Evolutionary conservation across 2,113 vertebrate genomes (phyloP), one percentile per base, ranked within the genome.

Genomic region (Anguilla rostrata): DNA sequence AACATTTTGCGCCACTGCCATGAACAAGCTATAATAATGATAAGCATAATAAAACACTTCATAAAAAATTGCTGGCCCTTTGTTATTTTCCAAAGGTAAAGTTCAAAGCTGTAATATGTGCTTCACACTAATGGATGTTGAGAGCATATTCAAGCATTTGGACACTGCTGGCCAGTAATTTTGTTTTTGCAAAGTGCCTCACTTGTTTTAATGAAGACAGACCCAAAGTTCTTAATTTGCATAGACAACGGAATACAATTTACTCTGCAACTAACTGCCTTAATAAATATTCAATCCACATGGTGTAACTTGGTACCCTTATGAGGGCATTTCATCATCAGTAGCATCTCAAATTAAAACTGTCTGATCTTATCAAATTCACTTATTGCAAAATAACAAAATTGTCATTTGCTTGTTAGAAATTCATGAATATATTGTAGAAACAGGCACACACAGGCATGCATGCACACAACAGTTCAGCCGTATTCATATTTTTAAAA

Each of bases 341-440:
- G 82, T 57, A 39, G 82, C 46, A 83, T 57, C 82, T 71, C 34
- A 41, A 84, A 71, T 84, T 84, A 84, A 84, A 84, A 39, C 63
- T 84, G 83, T 66, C 83, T 39, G 83, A 84, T 66, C 60, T 9
- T 39, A 84, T 84, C 49, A 56, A 53, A 56, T 60, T 34, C n/a
- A 60, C 34, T 57, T 34, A 20, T 83, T 83, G 20, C 49, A 39
- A 82, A 40, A 84, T 84, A 75, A 84, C 22, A 46, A 29, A 75
- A 39, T 39, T 71, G 71, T 26, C 84, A 41, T 46, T 34, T 7
- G 39, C 60, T 78, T 46, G 40, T 83, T 75, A 39, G 20, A 4
- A 84, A 40, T 75, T 71, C n/a, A 75, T 43, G 39, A 75, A 84
- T 41, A 78, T 53, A 85, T 39, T 43, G 16, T 78, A 16, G 39